Evolutionary conservation across 2,888 invertebrate species (phyloP).

Genomic region (Xestia rhomboidea): DNA sequence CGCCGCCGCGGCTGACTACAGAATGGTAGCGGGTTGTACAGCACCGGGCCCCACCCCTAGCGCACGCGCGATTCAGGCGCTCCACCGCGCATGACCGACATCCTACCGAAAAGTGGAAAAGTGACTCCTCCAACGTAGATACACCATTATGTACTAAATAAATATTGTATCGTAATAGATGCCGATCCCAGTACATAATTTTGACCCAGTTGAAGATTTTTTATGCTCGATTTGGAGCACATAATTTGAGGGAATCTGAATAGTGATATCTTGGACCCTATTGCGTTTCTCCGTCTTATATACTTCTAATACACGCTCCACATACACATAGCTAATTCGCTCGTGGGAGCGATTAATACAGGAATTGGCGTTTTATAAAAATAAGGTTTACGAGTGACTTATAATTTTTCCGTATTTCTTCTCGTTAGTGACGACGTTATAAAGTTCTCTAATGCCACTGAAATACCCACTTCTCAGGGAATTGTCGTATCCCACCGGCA

Average conservation of each 20-base stretch:
- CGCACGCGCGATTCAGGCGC: conserved; percentile 81
- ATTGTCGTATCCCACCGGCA: conserved; percentile 79
- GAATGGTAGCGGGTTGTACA: conserved; percentile 87
- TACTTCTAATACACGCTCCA: conserved; percentile 66
- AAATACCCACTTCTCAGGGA: conserved; percentile 82
- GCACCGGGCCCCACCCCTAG: conserved; percentile 88
- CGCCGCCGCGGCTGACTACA: conserved; percentile 88
- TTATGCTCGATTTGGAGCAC: conserved; percentile 72
- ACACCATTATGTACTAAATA: conserved; percentile 90
- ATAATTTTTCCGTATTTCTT: conserved; percentile 69
- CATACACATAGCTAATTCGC: conserved; percentile 54
- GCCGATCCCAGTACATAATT: conserved; percentile 81
- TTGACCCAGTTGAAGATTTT: conserved; percentile 80
- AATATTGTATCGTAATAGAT: conserved; percentile 88
- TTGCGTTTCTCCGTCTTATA: conserved; percentile 59
- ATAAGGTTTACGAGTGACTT: conserved; percentile 42
- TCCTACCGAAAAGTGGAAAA: conserved; percentile 90
- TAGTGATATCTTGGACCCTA: conserved; percentile 52
- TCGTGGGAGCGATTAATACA: conserved; percentile 60
- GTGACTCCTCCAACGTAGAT: conserved; percentile 90
- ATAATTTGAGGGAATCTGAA: conserved; percentile 58
- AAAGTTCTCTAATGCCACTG: conserved; percentile 82
- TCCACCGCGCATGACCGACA: conserved; percentile 88
- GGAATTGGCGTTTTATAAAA: conserved; percentile 43
- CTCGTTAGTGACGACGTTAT: conserved; percentile 74